phyloP scores from a whole-genome alignment of 2,797 vertebrate genomes.

The Tragopan temminckii region DNA sequence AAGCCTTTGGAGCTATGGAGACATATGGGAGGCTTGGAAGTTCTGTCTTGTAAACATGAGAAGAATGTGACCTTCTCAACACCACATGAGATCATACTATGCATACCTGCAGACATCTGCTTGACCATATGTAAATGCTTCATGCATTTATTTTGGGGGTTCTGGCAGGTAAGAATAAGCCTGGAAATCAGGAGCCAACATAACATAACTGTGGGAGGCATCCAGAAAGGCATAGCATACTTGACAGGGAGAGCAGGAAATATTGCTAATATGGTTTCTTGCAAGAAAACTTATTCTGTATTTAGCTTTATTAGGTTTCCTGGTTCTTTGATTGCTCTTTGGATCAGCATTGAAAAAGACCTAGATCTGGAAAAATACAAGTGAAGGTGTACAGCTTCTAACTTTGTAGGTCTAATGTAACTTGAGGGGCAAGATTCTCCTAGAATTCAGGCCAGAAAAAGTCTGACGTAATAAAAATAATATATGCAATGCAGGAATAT shows the following conservation, averaged over 20 bases:
- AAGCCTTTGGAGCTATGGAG: slow-evolving; percentile 22
- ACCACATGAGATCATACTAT: background rate
- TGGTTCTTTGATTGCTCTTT: background rate
- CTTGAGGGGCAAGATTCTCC: background rate
- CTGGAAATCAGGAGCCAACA: background rate
- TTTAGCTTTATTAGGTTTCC: background rate
- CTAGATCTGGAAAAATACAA: background rate
- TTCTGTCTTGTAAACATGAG: background rate
- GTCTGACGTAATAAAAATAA: slow-evolving; percentile 44
- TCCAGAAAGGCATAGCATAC: background rate
- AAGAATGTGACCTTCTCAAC: slow-evolving; percentile 53
- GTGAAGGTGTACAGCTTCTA: background rate
- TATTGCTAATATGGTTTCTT: background rate
- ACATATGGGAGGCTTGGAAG: background rate
- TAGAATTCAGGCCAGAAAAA: background rate
- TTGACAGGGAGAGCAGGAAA: background rate
- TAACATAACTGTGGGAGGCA: background rate
- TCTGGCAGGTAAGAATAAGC: background rate
- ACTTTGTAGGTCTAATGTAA: background rate
- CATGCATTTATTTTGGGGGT: background rate
- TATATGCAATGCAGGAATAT: background rate
- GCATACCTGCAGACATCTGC: slow-evolving; percentile 38
- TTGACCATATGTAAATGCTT: background rate
- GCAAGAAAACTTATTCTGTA: background rate
- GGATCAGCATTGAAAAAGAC: background rate